Percentiles rank a stretch among this genome's conserved stretches.
Evolutionary conservation across 2,113 vertebrate genomes (phyloP).

Genomic region (Monopterus albus): DNA sequence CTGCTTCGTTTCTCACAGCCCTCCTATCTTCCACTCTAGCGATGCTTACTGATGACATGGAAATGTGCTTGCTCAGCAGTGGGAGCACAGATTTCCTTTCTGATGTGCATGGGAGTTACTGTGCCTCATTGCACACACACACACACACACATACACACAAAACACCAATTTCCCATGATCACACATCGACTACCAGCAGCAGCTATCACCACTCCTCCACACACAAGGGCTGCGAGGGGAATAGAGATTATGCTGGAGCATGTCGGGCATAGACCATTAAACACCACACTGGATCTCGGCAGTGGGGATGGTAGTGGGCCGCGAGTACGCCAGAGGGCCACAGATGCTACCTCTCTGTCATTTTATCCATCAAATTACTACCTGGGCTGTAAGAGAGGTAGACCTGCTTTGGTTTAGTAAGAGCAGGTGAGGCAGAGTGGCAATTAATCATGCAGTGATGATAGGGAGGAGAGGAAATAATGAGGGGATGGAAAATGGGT

Average conservation of each 20-base stretch:
- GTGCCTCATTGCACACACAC: slow-evolving; percentile 14
- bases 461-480: slow-evolving; percentile 32
- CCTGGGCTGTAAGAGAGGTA: slow-evolving; percentile 23
- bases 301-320: slow-evolving; percentile 20
- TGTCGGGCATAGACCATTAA: slow-evolving; percentile 54
- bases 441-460: slow-evolving; percentile 37
- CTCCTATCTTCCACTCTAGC: slow-evolving; percentile 7
- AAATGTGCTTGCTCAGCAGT: slow-evolving; percentile 60
- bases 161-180: slow-evolving; percentile 25
- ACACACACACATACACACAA: slow-evolving; percentile 1
- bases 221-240: slow-evolving; percentile 19
- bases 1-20: not conserved
- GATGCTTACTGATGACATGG: slow-evolving; percentile 24
- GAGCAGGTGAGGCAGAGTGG: slow-evolving; percentile 22
- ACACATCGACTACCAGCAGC: slow-evolving; percentile 22
- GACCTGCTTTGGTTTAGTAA: slow-evolving; percentile 18
- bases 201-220: slow-evolving; percentile 22
- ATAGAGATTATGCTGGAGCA: slow-evolving; percentile 19
- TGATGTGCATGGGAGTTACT: slow-evolving; percentile 26
- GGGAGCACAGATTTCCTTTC: slow-evolving; percentile 21
- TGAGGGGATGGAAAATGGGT: slow-evolving; percentile 21
- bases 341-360: slow-evolving; percentile 52
- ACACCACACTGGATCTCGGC: slow-evolving; percentile 36
- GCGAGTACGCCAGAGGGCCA: slow-evolving; percentile 27
- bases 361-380: slow-evolving; percentile 45